These are phyloP conservation scores for Stenopsyche tienmushanensis DNA, from an alignment of 1,140 invertebrate species.

Conservation along the genomic window DNA sequence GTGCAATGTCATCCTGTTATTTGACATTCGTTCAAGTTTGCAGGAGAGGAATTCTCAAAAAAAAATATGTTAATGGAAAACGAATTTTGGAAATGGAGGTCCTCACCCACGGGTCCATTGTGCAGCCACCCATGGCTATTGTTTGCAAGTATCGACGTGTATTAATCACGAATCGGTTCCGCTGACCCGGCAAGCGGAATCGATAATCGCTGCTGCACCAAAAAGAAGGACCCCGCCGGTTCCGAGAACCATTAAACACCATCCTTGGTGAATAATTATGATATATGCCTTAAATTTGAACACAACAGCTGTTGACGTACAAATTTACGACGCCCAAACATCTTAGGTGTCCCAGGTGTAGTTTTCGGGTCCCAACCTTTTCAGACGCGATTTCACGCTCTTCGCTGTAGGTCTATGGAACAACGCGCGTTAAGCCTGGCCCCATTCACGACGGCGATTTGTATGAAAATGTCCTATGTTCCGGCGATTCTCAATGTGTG, in stretches of 20 bases:
- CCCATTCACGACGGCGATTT: constrained; percentile 7
- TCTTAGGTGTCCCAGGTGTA: constrained; percentile 36
- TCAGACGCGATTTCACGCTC: constrained; percentile 39
- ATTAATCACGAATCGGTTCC: constrained; percentile 40
- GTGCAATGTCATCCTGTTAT: constrained; percentile 1
- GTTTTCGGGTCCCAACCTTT: constrained; percentile 24
- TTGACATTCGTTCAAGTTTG: neutral
- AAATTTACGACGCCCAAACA: constrained; percentile 34
- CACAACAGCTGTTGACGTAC: constrained; percentile 39
- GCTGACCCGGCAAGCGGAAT: constrained; percentile 22
- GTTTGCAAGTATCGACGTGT: constrained; percentile 29
- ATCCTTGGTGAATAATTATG: constrained; percentile 27
- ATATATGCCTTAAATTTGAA: constrained; percentile 10
- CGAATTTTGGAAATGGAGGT: constrained; percentile 5
- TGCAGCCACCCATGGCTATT: constrained; percentile 17
- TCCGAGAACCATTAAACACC: constrained; percentile 22
- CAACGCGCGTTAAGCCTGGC: neutral
- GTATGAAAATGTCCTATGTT: constrained; percentile 18
- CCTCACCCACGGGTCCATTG: neutral
- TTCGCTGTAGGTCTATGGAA: constrained; percentile 36
- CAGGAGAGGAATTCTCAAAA: neutral
- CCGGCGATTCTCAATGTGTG: too few relatives aligned
- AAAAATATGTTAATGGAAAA: constrained; percentile 14
- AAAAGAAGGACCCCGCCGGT: constrained; percentile 19
- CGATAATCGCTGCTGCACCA: neutral